Base-by-base conservation (phyloP, 2,797 vertebrate genomes). In the Trachurus trachurus region DNA sequence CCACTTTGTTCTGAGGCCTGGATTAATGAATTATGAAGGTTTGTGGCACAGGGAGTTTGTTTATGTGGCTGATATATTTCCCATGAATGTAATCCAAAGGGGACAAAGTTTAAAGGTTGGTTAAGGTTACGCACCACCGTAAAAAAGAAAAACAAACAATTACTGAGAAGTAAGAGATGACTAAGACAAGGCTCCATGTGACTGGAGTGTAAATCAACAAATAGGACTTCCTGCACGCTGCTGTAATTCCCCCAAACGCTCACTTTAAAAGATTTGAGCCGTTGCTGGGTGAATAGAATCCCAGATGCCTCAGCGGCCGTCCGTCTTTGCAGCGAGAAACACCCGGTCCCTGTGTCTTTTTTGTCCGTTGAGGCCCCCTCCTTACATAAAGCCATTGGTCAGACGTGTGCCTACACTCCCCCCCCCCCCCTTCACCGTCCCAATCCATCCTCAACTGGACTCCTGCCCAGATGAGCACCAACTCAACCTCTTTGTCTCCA, bases 371-470 rank as follows among this genome's bases (percentile, higher is more conserved):
- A 87, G 89, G 83, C 81, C 84, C 86, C 84, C 66, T 74, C 71
- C 72, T 66, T n/a, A 61, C 78, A 90, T 84, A 87, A 92, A 91
- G 82, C 70, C 89, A 83, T 83, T 59, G 88, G 84, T 89, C 85
- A 88, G 87, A 91, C 87, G 87, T 93, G 91, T 92, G 93, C 90
- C 92, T 90, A 65, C 83, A 78, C 86, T 87, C 89, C 71, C 88
- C 78, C 56, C 70, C 58, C 44, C 61, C 9, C 62, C 62, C 49
- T 70, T 60, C 40, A 40, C 66, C 54, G 12, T 66, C 58, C 54
- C 67, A 58, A 66, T 63, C 64, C 69, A 45, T 84, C 54, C 83
- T 62, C 0, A 3, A 37, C 90, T 92, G 88, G 91, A 89, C 82
- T n/a, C 49, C 52, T 45, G 84, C 89, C 89, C 86, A 80, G 86